Evolutionary conservation across 2,888 invertebrate genomes (phyloP).

Genomic region (Zele albiditarsus): DNA sequence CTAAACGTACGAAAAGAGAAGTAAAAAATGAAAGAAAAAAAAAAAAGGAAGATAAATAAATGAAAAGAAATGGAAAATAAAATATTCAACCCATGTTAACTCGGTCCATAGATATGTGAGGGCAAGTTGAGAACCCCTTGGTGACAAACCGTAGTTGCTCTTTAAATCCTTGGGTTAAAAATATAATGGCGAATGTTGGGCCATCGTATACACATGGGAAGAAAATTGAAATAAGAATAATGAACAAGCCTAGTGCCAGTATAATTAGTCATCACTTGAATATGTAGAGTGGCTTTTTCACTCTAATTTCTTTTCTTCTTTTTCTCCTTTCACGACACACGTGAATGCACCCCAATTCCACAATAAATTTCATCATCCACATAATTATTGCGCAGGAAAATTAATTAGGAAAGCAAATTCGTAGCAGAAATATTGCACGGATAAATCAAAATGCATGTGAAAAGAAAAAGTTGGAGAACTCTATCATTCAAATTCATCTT

Average conservation of each 20-base stretch:
- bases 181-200: conserved; percentile 26
- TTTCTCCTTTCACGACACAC: background rate
- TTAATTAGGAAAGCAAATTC: background rate
- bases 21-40: conserved; percentile 2
- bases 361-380: background rate
- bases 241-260: background rate
- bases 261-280: conserved; percentile 11
- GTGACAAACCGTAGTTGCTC: conserved; percentile 3
- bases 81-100: background rate
- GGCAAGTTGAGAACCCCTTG: conserved; percentile 20
- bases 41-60: background rate
- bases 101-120: background rate
- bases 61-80: background rate
- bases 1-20: conserved; percentile 3
- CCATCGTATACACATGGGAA: conserved; percentile 6
- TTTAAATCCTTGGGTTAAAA: conserved; percentile 31
- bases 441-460: background rate
- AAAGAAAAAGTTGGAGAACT: background rate
- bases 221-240: background rate
- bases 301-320: background rate
- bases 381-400: background rate
- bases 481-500: background rate
- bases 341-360: background rate
- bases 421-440: background rate
- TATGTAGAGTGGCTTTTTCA: background rate